Percentiles rank a stretch among this genome's conserved stretches.
Conservation (phyloP, 2,797 vertebrate genomes). For the Amphiprion clarkii region DNA sequence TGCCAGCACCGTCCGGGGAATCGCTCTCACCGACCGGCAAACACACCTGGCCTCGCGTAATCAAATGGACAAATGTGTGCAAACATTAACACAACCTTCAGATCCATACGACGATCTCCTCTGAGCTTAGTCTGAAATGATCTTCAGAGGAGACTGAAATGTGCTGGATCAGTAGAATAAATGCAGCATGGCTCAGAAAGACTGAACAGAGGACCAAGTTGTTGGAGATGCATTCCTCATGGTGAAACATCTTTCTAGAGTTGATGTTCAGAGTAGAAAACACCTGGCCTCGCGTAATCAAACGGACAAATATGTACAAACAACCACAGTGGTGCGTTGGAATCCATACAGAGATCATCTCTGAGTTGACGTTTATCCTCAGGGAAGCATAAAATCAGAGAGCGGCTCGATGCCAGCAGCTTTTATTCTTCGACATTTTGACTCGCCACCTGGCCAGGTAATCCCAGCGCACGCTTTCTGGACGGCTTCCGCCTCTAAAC, state of each 20-base stretch:
- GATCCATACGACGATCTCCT: no score
- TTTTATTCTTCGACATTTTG: slow-evolving; percentile 51
- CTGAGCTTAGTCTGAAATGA: no score
- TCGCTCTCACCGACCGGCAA: slow-evolving; percentile 22
- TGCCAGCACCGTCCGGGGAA: slow-evolving; percentile 54
- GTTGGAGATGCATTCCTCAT: no score
- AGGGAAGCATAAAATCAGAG: slow-evolving; percentile 5
- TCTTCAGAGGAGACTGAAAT: no score
- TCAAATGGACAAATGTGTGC: no score
- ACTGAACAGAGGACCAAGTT: no score
- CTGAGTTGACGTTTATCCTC: slow-evolving; percentile 47
- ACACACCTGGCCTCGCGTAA: slow-evolving; percentile 9
- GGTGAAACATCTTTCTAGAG: no score
- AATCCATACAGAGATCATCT: slow-evolving; percentile 37
- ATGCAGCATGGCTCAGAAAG: no score
- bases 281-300: slow-evolving; percentile 5
- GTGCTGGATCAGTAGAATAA: no score
- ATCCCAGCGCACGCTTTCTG: slow-evolving; percentile 51
- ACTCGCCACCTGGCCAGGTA: slow-evolving; percentile 69
- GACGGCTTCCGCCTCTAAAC: slow-evolving; percentile 38
- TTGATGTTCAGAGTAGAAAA: no score
- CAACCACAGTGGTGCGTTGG: background rate
- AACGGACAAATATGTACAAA: no score
- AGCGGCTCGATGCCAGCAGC: slow-evolving; percentile 46
- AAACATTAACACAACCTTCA: no score